Percentiles rank a stretch among this genome's conserved stretches.
Conservation (phyloP, 2,888 invertebrate genomes). For the Drosophila heteroneura region DNA sequence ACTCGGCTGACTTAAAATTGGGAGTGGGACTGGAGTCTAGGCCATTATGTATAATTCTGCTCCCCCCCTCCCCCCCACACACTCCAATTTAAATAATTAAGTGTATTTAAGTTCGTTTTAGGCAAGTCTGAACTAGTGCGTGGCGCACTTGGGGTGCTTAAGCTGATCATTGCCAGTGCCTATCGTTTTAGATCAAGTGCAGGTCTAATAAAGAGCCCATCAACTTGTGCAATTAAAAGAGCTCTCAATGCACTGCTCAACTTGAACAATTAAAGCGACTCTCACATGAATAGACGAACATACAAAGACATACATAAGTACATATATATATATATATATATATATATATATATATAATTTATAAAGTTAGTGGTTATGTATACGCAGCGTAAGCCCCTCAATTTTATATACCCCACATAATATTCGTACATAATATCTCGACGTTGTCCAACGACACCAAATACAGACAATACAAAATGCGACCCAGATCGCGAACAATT, state of each 20-base stretch:
- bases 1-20: conserved; percentile 17
- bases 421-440: background rate
- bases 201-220: background rate
- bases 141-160: conserved; percentile 19
- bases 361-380: background rate
- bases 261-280: conserved; percentile 1
- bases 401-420: background rate
- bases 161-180: conserved; percentile 5
- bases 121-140: conserved; percentile 37
- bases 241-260: background rate
- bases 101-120: conserved; percentile 9
- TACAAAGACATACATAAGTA: background rate
- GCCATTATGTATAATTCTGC: conserved; percentile 3
- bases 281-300: background rate
- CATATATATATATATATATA: background rate
- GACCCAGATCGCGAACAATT: background rate
- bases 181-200: background rate
- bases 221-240: conserved; percentile 12
- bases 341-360: background rate
- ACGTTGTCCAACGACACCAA: background rate
- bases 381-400: background rate
- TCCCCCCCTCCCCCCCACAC: background rate
- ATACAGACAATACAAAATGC: background rate
- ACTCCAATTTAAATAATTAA: conserved; percentile 15
- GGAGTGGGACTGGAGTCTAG: background rate